Conservation (phyloP, 2,113 vertebrate species). For the Cranoglanis bouderius region DNA sequence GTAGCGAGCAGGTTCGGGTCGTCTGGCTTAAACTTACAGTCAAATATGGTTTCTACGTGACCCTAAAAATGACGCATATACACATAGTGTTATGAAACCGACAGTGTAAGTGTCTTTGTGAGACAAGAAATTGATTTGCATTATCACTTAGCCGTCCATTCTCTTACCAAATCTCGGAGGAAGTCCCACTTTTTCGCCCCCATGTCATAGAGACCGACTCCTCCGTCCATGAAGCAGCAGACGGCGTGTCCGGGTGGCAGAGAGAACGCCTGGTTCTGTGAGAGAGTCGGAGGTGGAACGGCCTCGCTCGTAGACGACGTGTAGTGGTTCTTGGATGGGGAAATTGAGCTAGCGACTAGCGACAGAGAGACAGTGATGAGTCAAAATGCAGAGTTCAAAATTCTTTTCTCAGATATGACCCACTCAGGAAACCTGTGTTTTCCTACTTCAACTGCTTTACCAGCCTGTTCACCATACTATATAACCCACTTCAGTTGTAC, state of each 20-base stretch:
- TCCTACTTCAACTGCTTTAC: background rate
- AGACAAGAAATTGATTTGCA: background rate
- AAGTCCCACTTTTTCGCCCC: conserved; percentile 97
- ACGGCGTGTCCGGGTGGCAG: conserved; percentile 91
- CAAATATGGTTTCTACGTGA: conserved; percentile 98
- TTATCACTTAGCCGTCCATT: background rate
- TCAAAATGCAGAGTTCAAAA: background rate
- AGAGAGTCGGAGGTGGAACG: conserved; percentile 85
- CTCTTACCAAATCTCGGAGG: conserved; percentile 91
- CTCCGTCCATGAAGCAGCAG: conserved; percentile 97
- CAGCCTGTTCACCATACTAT: background rate
- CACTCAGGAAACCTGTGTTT: background rate
- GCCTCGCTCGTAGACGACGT: conserved; percentile 96
- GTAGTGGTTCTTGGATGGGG: conserved; percentile 83
- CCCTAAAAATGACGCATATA: conserved; percentile 75
- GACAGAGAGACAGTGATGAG: conserved; percentile 1
- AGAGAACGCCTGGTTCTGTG: conserved; percentile 89
- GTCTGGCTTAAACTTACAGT: conserved; percentile 98
- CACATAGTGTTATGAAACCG: background rate
- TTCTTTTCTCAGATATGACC: no score
- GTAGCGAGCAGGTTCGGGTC: conserved; percentile 94
- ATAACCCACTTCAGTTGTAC: background rate
- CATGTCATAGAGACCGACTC: conserved; percentile 95
- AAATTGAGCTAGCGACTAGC: conserved; percentile 74
- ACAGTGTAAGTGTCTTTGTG: no score